phyloP scores from a whole-genome alignment of 1,140 invertebrate genomes.

The Macrobrachium nipponense region DNA sequence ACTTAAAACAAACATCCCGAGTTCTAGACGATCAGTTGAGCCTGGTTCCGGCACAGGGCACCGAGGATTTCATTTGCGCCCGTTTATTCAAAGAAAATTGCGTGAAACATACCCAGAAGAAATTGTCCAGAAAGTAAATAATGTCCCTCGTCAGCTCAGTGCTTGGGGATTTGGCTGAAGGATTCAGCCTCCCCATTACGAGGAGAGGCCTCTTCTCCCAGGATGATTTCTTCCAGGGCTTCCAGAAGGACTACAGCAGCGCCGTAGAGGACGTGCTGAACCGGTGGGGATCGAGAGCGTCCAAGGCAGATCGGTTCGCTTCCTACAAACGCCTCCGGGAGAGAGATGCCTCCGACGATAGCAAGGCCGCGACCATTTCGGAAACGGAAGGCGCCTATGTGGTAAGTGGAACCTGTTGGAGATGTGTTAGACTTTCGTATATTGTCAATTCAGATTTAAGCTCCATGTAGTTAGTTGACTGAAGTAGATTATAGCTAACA shows the following conservation, averaged over 20 bases:
- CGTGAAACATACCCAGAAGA: background rate
- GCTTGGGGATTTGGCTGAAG: slow-evolving; percentile 27
- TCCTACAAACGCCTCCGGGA: slow-evolving; percentile 47
- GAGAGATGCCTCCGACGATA: slow-evolving; percentile 42
- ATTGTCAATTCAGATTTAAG: too few relatives aligned
- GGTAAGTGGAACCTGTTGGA: slow-evolving; percentile 4
- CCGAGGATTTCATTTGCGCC: background rate
- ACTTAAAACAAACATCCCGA: too few relatives aligned
- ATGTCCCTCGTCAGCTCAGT: slow-evolving; percentile 34
- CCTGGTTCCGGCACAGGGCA: too few relatives aligned
- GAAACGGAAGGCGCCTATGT: slow-evolving; percentile 32
- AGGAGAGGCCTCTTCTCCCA: slow-evolving; percentile 35
- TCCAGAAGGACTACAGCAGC: slow-evolving; percentile 40
- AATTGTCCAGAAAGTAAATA: too few relatives aligned
- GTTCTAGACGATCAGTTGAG: too few relatives aligned
- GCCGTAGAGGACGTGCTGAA: slow-evolving; percentile 48
- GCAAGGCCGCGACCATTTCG: slow-evolving; percentile 46
- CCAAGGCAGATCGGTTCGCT: slow-evolving; percentile 47
- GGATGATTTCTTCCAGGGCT: slow-evolving; percentile 53
- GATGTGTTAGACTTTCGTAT: too few relatives aligned
- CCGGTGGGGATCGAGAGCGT: slow-evolving; percentile 33
- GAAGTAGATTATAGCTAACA: too few relatives aligned
- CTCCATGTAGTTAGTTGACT: too few relatives aligned
- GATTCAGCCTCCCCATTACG: slow-evolving; percentile 44
- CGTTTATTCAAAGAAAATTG: background rate